Evolutionary conservation across 2,113 vertebrate species (phyloP), one percentile per base, ranked within the genome.

Genomic region (Xenopus borealis): DNA sequence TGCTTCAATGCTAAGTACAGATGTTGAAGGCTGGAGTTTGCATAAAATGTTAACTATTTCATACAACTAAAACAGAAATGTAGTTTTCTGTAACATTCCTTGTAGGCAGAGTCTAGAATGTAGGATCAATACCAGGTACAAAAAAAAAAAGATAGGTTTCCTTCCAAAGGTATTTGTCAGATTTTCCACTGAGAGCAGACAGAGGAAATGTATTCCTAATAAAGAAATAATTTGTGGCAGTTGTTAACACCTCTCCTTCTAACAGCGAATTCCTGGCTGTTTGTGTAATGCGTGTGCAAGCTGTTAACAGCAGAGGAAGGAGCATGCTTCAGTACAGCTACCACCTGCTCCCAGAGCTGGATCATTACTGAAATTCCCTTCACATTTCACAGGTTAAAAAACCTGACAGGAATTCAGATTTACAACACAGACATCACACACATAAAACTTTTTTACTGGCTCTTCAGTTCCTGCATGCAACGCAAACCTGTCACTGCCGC

Each of bases 361-460:
- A 74, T 74, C 64, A 67, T 55, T 67, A 67, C 47, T 30, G 40
- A 74, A 74, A 74, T 74, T 74, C 64, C 64, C 53, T 67, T 61
- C 59, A 67, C 72, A 27, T 74, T 47, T 67, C 20, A 67, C 72
- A 67, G 72, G 53, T 74, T 74, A 50, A n/a, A 27, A 40, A 47
- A 52, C 58, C 64, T 67, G 72, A 67, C 72, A 74, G 64, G 64
- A 58, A 67, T 61, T 74, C 55, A 74, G 63, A 74, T 74, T 74
- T 74, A 67, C 63, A 61, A 27, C 14, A 23, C 52, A 59, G 53
- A 33, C 63, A 74, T 50, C 40, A 12, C 72, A 23, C 58, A 67
- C 72, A 61, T 57, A 67, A 67, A 74, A n/a, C 62, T 67, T 47
- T 67, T 47, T 74, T 33, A 46, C 64, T 47, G 40, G 13, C 9